phyloP scores from a whole-genome alignment of 2,113 vertebrate species.

The Pedionomus torquatus region DNA sequence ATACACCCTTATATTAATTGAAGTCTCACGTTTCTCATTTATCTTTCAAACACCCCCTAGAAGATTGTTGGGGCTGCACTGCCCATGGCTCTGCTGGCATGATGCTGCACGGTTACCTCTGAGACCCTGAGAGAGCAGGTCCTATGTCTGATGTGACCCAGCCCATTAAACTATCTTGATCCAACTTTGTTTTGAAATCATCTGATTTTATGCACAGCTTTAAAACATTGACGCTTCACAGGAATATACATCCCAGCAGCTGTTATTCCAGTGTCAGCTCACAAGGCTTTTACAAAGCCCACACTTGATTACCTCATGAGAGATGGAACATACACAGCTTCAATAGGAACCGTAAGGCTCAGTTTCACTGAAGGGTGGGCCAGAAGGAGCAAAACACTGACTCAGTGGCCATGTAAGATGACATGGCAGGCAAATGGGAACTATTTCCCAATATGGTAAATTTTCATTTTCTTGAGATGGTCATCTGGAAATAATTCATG shows the following conservation, averaged over 20 bases:
- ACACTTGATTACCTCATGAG: background rate
- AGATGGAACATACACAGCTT: background rate
- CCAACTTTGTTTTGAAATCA: background rate
- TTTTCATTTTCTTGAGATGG: background rate
- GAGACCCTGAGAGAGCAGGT: background rate
- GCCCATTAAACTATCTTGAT: background rate
- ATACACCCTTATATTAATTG: background rate
- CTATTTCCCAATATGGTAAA: background rate
- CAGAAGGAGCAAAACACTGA: background rate
- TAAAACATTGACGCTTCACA: background rate
- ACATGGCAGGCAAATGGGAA: background rate
- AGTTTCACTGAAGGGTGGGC: background rate
- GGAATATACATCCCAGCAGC: background rate
- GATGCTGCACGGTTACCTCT: accelerated
- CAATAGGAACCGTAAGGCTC: background rate
- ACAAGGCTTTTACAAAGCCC: background rate
- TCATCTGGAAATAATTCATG: background rate
- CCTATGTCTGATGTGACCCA: background rate
- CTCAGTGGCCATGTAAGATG: background rate
- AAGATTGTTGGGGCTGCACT: background rate
- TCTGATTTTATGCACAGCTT: background rate
- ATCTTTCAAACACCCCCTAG: background rate
- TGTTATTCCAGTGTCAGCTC: background rate
- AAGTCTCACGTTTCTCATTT: background rate
- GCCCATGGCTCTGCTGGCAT: background rate